These are phyloP conservation scores for Dreissena polymorpha DNA, from an alignment of 1,140 invertebrate genomes.

Conservation along the genomic window DNA sequence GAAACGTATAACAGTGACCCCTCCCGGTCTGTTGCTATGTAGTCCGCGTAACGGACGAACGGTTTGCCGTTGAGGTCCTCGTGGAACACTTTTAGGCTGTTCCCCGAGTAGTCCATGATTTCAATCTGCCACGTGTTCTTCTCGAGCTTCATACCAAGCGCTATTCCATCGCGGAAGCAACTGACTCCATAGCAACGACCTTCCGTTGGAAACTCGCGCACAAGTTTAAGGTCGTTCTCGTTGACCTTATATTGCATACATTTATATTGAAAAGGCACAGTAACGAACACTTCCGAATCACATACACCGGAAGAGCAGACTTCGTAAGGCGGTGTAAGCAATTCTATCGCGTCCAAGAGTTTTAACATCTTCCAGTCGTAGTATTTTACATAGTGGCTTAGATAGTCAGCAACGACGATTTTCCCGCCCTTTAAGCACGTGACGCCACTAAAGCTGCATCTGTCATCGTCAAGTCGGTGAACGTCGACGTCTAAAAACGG, in stretches of 20 bases:
- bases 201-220: slow-evolving; percentile 33
- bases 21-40: slow-evolving; percentile 28
- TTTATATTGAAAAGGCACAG: slow-evolving; percentile 39
- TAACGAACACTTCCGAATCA: slow-evolving; percentile 23
- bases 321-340: slow-evolving; percentile 33
- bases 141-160: slow-evolving; percentile 31
- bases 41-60: slow-evolving; percentile 38
- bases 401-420: slow-evolving; percentile 39
- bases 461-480: slow-evolving; percentile 26
- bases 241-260: slow-evolving; percentile 15
- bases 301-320: slow-evolving; percentile 17
- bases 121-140: slow-evolving; percentile 39
- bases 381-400: slow-evolving; percentile 39
- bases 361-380: slow-evolving; percentile 45
- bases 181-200: slow-evolving; percentile 41
- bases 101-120: slow-evolving; percentile 31
- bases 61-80: slow-evolving; percentile 31
- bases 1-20: slow-evolving; percentile 36
- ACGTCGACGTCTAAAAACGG: slow-evolving; percentile 52
- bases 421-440: slow-evolving; percentile 42
- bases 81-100: slow-evolving; percentile 35
- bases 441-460: slow-evolving; percentile 47
- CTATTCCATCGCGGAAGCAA: slow-evolving; percentile 28
- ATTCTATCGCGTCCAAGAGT: slow-evolving; percentile 10
- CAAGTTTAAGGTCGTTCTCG: slow-evolving; percentile 3